A percentile compares a stretch with the other conserved stretches of the same genome.
These are phyloP conservation scores for Tetrao urogallus DNA, from an alignment of 2,113 vertebrate genomes.

Conservation along the genomic window DNA sequence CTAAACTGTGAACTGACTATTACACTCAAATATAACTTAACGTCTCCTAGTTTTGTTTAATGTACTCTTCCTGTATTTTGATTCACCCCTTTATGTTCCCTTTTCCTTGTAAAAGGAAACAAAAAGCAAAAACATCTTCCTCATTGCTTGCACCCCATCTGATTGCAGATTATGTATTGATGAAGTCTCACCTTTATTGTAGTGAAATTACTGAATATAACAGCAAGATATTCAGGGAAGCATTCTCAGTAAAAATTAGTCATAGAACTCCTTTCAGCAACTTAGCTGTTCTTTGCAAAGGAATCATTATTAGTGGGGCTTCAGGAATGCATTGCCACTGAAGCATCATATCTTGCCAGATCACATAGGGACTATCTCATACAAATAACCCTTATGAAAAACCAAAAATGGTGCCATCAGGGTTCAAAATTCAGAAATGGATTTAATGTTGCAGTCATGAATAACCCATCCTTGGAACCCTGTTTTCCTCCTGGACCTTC, in stretches of 20 bases:
- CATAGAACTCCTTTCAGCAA: not conserved
- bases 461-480: not conserved
- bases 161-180: not conserved
- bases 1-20: not conserved
- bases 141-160: not conserved
- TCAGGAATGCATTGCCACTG: not conserved
- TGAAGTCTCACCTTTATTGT: not conserved
- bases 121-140: too few relatives aligned
- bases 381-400: not conserved
- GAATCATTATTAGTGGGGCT: not conserved
- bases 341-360: not conserved
- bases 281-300: not conserved
- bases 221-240: not conserved
- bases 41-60: not conserved
- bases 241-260: not conserved
- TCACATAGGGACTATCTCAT: not conserved
- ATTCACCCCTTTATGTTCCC: not conserved
- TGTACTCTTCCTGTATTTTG: not conserved
- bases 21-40: not conserved
- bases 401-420: not conserved
- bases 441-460: not conserved
- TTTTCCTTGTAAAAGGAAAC: not conserved
- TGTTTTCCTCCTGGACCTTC: not conserved
- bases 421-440: not conserved
- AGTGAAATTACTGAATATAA: not conserved